Conservation (phyloP, 2,797 vertebrate genomes). For the Lepilemur septentrionalis region DNA sequence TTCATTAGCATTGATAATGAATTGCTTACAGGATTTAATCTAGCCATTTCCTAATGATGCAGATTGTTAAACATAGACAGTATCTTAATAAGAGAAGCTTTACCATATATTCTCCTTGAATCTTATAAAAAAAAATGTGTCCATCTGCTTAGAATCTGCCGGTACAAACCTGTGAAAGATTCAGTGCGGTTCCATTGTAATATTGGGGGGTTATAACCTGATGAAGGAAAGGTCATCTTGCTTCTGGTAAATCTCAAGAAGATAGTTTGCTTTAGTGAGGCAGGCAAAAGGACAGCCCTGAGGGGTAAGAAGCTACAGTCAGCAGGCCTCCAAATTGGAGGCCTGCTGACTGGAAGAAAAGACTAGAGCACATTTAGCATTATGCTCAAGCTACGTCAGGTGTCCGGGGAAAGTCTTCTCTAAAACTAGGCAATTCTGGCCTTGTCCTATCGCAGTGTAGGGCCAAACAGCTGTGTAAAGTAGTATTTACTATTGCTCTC, state of each 20-base stretch:
- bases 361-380: background rate
- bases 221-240: background rate
- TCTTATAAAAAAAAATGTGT: background rate
- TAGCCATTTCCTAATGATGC: conserved; percentile 23
- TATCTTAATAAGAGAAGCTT: conserved; percentile 7
- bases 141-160: background rate
- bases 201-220: background rate
- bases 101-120: background rate
- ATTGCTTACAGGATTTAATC: conserved; percentile 16
- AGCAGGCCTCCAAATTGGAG: background rate
- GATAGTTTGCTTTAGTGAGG: conserved; percentile 1
- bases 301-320: conserved; percentile 10
- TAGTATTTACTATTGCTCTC: background rate
- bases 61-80: conserved; percentile 32
- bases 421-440: background rate
- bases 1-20: conserved; percentile 22
- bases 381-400: background rate
- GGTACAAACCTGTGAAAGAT: background rate
- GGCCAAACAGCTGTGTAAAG: background rate
- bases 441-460: background rate
- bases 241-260: background rate
- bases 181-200: background rate
- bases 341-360: conserved; percentile 4
- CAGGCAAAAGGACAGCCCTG: background rate
- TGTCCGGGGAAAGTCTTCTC: background rate